These are phyloP conservation scores for Chelonus formosanus DNA, from an alignment of 2,888 invertebrate species.

Conservation along the genomic window DNA sequence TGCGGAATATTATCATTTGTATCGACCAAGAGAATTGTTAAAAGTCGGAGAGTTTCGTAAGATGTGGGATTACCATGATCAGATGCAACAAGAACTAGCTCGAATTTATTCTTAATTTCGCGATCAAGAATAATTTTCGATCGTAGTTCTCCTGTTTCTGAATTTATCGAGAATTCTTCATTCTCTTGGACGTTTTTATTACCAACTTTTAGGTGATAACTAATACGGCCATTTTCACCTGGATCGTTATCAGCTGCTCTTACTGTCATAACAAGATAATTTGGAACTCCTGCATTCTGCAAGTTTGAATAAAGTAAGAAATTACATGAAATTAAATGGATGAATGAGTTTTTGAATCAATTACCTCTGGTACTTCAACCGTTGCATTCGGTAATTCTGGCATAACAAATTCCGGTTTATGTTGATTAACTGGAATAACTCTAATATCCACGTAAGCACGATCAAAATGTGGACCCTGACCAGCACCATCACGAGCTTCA, in stretches of 20 bases:
- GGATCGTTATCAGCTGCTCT: conserved; percentile 83
- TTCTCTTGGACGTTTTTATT: conserved; percentile 82
- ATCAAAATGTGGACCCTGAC: conserved; percentile 73
- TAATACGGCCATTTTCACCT: conserved; percentile 84
- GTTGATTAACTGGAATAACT: conserved; percentile 82
- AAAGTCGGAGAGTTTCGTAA: conserved; percentile 79
- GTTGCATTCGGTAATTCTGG: conserved; percentile 80
- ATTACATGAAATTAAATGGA: too few species aligned
- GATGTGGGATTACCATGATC: conserved; percentile 85
- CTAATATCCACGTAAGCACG: conserved; percentile 78
- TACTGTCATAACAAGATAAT: conserved; percentile 82
- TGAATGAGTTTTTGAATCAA: not conserved
- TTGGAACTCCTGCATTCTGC: conserved; percentile 78
- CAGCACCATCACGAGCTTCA: conserved; percentile 80
- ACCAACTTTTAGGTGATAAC: conserved; percentile 83
- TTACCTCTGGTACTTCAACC: conserved; percentile 84
- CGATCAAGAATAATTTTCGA: conserved; percentile 83
- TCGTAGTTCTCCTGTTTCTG: conserved; percentile 80
- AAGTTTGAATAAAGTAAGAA: conserved; percentile 41
- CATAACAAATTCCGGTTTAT: conserved; percentile 81
- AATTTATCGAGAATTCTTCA: conserved; percentile 81
- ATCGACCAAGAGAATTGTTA: conserved; percentile 80
- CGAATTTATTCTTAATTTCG: conserved; percentile 75
- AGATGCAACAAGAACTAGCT: conserved; percentile 81
- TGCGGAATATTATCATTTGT: conserved; percentile 84